These are phyloP conservation scores for Heliconius cydno DNA, from an alignment of 2,888 invertebrate species.

Conservation along the genomic window DNA sequence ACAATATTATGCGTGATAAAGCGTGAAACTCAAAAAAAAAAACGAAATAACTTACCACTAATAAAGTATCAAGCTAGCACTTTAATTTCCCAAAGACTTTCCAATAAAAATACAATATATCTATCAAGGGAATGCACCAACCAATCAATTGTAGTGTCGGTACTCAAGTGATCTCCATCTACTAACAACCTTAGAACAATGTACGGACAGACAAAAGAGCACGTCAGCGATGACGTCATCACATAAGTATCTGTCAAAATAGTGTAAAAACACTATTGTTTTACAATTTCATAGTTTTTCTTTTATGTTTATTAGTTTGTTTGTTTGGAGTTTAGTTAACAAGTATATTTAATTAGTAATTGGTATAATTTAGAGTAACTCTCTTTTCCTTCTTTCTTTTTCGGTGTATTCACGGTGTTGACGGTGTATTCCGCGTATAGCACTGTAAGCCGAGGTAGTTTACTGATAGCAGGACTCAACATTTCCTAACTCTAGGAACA, in stretches of 20 bases:
- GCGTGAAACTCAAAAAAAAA: neutral
- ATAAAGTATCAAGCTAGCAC: neutral
- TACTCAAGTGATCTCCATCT: slow-evolving; percentile 26
- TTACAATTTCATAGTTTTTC: neutral
- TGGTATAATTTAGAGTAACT: neutral
- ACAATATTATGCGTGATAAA: too few relatives aligned
- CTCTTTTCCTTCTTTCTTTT: neutral
- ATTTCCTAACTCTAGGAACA: too few relatives aligned
- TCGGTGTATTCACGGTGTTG: neutral
- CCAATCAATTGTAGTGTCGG: slow-evolving; percentile 18
- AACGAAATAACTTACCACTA: neutral
- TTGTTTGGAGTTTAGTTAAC: neutral
- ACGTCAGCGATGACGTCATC: slow-evolving; percentile 33
- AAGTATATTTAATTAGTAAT: neutral
- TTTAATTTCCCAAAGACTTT: neutral
- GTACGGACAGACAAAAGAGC: slow-evolving; percentile 37
- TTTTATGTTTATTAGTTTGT: slow-evolving; percentile 7
- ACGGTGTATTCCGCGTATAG: too few relatives aligned
- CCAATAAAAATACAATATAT: neutral
- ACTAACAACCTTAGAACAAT: slow-evolving; percentile 34
- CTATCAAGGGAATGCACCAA: neutral
- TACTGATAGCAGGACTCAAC: too few relatives aligned
- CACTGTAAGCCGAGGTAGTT: too few relatives aligned
- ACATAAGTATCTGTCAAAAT: slow-evolving; percentile 34
- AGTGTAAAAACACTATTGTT: slow-evolving; percentile 30